A percentile compares a stretch with the other conserved stretches of the same genome.
These are phyloP conservation scores for Accipiter virgatus DNA, from an alignment of 2,113 vertebrate species.

Conservation along the genomic window DNA sequence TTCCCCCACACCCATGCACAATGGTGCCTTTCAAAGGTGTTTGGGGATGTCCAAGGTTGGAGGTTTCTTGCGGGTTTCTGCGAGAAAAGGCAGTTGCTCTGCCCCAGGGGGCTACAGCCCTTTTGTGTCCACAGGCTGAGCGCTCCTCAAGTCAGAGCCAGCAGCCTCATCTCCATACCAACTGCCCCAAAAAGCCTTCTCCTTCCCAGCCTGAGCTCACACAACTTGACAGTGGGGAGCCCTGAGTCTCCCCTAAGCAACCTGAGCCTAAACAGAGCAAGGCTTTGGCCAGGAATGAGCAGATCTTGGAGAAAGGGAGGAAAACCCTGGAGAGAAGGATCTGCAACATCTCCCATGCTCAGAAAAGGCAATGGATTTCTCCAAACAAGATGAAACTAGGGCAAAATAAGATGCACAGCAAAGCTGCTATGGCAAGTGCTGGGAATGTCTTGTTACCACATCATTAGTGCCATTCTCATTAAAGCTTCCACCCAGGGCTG, in stretches of 20 bases:
- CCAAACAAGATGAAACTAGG: not conserved
- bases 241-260: not conserved
- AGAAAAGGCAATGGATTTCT: not conserved
- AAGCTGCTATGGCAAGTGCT: not conserved
- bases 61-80: not conserved
- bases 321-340: not conserved
- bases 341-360: not conserved
- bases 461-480: not conserved
- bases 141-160: rapidly evolving
- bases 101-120: not conserved
- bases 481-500: not conserved
- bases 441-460: not conserved
- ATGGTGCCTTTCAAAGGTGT: not conserved
- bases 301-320: not conserved
- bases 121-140: not conserved
- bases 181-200: not conserved
- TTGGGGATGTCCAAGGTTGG: not conserved
- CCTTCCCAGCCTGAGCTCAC: not conserved
- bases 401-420: not conserved
- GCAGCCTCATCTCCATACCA: not conserved
- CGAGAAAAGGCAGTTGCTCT: not conserved
- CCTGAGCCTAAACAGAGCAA: not conserved
- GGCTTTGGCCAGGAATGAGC: not conserved
- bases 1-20: not conserved
- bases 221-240: not conserved